A percentile compares a stretch with the other conserved stretches of the same genome.
These are phyloP conservation scores for Eurytoma adleriae DNA, from an alignment of 2,888 invertebrate genomes.

Conservation along the genomic window DNA sequence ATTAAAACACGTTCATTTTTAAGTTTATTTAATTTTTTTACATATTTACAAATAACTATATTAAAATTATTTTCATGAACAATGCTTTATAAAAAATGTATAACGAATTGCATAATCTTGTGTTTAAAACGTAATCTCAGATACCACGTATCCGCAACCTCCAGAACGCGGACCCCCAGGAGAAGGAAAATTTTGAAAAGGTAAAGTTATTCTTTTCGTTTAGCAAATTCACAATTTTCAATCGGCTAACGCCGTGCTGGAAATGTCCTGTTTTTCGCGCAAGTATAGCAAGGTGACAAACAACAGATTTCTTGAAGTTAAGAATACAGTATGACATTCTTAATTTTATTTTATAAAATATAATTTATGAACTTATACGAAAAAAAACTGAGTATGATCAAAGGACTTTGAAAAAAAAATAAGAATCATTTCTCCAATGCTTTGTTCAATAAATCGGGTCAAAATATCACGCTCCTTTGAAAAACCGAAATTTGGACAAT, in stretches of 20 bases:
- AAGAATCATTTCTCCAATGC: conserved; percentile 40
- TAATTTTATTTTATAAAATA: conserved; percentile 31
- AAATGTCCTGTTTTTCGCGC: conserved; percentile 34
- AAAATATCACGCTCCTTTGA: conserved; percentile 23
- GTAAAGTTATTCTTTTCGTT: conserved; percentile 76
- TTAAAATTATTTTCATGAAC: conserved; percentile 1
- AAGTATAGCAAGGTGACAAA: conserved; percentile 37
- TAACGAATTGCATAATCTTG: conserved; percentile 66
- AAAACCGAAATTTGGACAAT: conserved; percentile 17
- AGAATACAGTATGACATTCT: conserved; percentile 38
- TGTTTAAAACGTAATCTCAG: conserved; percentile 74
- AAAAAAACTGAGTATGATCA: conserved; percentile 27
- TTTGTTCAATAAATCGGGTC: conserved; percentile 25
- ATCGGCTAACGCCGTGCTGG: conserved; percentile 33
- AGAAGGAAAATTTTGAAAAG: conserved; percentile 82
- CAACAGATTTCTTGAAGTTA: conserved; percentile 41
- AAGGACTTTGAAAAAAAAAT: conserved; percentile 50
- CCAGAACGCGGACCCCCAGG: conserved; percentile 79
- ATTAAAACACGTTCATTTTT: neutral
- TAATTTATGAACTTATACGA: conserved; percentile 19
- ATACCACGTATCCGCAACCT: conserved; percentile 75
- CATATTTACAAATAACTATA: neutral
- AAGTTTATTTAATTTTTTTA: neutral
- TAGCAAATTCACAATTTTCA: conserved; percentile 61
- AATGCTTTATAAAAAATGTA: conserved; percentile 9